These are phyloP conservation scores for Dreissena polymorpha DNA, from an alignment of 1,140 invertebrate species.

Conservation along the genomic window DNA sequence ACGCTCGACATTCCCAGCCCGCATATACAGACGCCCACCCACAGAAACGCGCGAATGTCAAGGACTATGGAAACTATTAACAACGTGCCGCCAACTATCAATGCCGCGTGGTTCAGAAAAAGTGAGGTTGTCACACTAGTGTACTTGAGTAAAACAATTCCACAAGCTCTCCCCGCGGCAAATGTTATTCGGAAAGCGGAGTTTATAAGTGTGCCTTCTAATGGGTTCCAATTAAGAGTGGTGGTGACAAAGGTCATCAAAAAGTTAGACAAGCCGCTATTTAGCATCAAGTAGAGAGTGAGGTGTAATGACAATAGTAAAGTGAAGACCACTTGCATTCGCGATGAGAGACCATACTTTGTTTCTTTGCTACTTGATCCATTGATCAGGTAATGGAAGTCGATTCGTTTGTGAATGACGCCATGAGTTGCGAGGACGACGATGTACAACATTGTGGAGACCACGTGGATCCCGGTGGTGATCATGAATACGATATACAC, in stretches of 20 bases:
- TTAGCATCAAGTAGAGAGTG: neutral
- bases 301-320: neutral
- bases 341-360: neutral
- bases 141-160: neutral
- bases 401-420: neutral
- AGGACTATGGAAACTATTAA: neutral
- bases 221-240: neutral
- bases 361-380: neutral
- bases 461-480: neutral
- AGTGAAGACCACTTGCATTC: neutral
- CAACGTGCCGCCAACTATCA: neutral
- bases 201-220: neutral
- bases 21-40: neutral
- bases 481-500: neutral
- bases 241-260: neutral
- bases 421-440: neutral
- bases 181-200: neutral
- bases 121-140: neutral
- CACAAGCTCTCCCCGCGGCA: neutral
- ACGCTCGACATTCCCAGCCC: neutral
- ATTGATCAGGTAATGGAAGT: neutral
- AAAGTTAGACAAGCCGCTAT: neutral
- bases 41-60: neutral
- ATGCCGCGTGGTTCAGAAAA: neutral
- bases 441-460: neutral